Base-by-base conservation (phyloP, 2,113 vertebrate species). In the Thalassoma bifasciatum region DNA sequence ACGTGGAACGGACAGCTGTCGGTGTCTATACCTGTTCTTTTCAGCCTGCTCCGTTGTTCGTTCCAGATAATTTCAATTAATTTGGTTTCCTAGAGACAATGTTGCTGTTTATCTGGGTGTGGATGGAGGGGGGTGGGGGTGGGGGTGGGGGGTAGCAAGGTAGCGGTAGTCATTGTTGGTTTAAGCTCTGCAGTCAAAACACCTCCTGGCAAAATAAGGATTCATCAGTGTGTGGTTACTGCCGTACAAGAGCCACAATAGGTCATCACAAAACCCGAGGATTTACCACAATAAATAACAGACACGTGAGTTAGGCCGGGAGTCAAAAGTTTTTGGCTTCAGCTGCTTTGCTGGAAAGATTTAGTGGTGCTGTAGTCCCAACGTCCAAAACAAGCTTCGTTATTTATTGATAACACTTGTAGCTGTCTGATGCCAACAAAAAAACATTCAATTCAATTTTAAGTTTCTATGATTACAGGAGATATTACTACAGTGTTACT, bases 51-150 rank as follows among this genome's bases (percentile, higher is more conserved):
- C 44, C 19, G 49, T 84, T 82, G 72, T 71, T 38, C 19, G 44
- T 84, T 82, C 72, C 86, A 90, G 58, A 87, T 84, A 7, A 81
- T 85, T 89, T 91, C 64, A 89, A 88, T 88, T 79, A 73, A 88
- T 84, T 86, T 81, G 78, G 89, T 91, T 88, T 88, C 90, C 87
- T 82, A 65, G 89, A 93, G 80, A 93, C 89, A 75, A 89, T 87
- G 89, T 92, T 93, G 68, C 82, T 91, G 87, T 92, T 93, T 92
- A 86, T 82, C 61, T 83, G 83, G 87, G 89, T 79, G 88, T 89
- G 90, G 74, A 84, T 40, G 56, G 58, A 24, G 19, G 24, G 11
- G 23, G 56, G 40, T 51, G 37, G 51, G n/a, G n/a, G n/a, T n/a
- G n/a, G n/a, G n/a, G n/a, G n/a, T n/a, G n/a, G n/a, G n/a, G n/a